phyloP scores from a whole-genome alignment of 1,140 invertebrate genomes.

The Lamellibrachia luymesi region DNA sequence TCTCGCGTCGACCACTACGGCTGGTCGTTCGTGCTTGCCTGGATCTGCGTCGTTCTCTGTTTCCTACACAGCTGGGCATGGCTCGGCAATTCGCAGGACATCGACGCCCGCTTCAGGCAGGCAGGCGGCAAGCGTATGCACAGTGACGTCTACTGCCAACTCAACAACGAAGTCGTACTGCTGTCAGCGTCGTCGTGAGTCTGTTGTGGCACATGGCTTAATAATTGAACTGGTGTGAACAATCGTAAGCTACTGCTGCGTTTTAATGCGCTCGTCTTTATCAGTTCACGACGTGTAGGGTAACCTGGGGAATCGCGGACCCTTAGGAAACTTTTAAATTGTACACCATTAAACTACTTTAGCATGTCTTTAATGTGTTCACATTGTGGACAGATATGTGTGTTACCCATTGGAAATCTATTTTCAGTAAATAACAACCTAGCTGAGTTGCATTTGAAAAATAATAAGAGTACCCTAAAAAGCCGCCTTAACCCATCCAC shows the following conservation, averaged over 20 bases:
- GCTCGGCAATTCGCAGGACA: conserved; percentile 42
- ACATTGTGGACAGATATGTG: no score
- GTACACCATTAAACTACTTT: no score
- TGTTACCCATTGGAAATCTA: no score
- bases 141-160: not conserved
- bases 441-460: no score
- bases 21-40: conserved; percentile 48
- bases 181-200: not conserved
- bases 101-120: conserved; percentile 8
- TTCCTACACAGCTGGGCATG: conserved; percentile 42
- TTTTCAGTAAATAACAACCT: no score
- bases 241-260: not conserved
- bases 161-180: not conserved
- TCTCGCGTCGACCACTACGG: conserved; percentile 38
- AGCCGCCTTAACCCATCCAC: no score
- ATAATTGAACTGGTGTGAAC: not conserved
- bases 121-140: not conserved
- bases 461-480: no score
- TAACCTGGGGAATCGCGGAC: no score
- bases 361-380: no score
- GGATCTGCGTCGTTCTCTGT: conserved; percentile 46
- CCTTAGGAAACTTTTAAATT: no score
- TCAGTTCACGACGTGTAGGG: no score
- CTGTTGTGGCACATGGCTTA: not conserved
- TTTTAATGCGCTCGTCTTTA: no score